These are phyloP conservation scores for Seira ritae DNA, from an alignment of 2,888 invertebrate genomes.

Conservation along the genomic window DNA sequence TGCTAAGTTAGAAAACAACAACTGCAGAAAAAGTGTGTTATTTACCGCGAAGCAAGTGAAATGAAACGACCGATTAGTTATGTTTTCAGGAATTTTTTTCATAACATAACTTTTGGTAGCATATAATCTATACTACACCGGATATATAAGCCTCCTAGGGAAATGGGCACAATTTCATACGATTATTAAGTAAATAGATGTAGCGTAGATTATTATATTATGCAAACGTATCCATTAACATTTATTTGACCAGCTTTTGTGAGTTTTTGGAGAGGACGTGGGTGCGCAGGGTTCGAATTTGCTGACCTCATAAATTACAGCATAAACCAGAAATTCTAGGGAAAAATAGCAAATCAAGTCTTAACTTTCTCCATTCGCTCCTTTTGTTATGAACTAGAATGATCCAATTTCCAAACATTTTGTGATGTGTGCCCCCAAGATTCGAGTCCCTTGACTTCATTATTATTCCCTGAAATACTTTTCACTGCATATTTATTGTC, in stretches of 20 bases:
- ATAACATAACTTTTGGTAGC: too few relatives aligned
- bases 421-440: too few relatives aligned
- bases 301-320: slow-evolving; percentile 53
- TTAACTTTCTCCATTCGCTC: not conserved
- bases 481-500: not conserved
- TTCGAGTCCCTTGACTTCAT: slow-evolving; percentile 18
- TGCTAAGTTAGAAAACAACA: not conserved
- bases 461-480: not conserved
- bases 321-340: too few relatives aligned
- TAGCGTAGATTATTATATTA: too few relatives aligned
- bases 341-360: slow-evolving; percentile 7
- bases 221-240: too few relatives aligned
- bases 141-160: too few relatives aligned
- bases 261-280: not conserved
- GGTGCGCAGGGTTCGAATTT: slow-evolving; percentile 27
- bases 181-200: too few relatives aligned
- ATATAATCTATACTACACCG: not conserved
- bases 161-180: too few relatives aligned
- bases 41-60: not conserved
- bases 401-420: too few relatives aligned
- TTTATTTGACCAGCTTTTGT: too few relatives aligned
- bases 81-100: not conserved
- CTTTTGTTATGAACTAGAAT: not conserved
- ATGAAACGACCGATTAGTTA: slow-evolving; percentile 28
- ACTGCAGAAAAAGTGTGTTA: too few relatives aligned